Evolutionary conservation across 2,113 vertebrate genomes (phyloP).

Genomic region (Peromyscus polionotus): DNA sequence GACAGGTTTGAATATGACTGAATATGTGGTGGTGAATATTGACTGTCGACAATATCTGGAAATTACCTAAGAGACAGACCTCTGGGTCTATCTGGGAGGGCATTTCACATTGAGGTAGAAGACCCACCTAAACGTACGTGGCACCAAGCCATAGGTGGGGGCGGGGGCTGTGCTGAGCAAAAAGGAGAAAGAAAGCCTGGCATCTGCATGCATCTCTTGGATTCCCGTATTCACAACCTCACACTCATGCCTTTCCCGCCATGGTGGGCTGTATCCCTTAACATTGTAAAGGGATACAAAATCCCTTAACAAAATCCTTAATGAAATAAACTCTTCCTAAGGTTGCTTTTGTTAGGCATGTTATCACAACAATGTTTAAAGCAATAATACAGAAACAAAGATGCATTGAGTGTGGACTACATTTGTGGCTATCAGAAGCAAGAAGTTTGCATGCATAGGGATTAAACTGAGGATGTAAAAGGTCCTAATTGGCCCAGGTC

Average conservation of each 20-base stretch:
- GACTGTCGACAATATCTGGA: not conserved
- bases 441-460: fast-evolving
- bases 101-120: not conserved
- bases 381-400: not conserved
- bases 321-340: not conserved
- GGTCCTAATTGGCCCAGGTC: not conserved
- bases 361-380: not conserved
- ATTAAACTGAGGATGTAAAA: not conserved
- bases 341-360: not conserved
- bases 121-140: not conserved
- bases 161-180: no score
- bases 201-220: not conserved
- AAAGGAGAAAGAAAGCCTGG: not conserved
- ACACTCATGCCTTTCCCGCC: not conserved
- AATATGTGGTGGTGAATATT: not conserved
- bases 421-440: not conserved
- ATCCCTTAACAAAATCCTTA: no score
- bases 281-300: no score
- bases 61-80: not conserved
- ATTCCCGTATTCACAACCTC: not conserved
- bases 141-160: not conserved
- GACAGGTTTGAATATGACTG: not conserved
- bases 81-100: not conserved
- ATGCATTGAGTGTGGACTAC: fast-evolving
- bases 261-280: not conserved